phyloP scores from a whole-genome alignment of 2,113 vertebrate genomes.

The Carlito syrichta region DNA sequence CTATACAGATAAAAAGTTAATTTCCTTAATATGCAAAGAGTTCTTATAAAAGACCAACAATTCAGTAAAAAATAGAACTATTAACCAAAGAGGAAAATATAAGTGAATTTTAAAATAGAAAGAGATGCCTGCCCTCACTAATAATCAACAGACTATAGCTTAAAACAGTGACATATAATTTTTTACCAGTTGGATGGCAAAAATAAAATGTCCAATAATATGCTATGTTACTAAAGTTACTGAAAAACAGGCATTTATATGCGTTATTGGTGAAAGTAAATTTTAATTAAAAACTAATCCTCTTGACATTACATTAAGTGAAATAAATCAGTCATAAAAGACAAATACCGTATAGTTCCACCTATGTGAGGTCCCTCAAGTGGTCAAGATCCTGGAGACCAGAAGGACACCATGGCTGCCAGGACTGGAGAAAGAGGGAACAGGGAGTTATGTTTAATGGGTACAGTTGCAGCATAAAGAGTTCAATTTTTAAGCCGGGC shows the following conservation, averaged over 20 bases:
- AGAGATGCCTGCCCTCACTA: background rate
- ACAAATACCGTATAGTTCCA: background rate
- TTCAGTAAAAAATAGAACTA: background rate
- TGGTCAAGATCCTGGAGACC: background rate
- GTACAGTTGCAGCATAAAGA: background rate
- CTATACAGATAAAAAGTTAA: background rate
- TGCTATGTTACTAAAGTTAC: background rate
- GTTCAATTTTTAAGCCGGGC: no score
- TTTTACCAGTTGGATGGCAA: background rate
- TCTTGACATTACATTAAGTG: background rate
- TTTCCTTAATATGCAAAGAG: background rate
- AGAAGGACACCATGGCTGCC: background rate
- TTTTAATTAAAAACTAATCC: background rate
- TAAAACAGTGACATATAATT: no score
- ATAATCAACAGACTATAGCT: background rate
- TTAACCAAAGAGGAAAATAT: background rate
- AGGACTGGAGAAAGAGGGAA: background rate
- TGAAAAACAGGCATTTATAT: background rate
- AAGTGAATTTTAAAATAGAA: slow-evolving; percentile 29
- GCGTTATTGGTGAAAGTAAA: background rate
- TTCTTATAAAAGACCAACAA: background rate
- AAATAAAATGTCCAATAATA: background rate
- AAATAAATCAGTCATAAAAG: background rate
- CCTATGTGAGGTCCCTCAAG: background rate
- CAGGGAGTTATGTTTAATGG: background rate